Percentiles rank a stretch among this genome's conserved stretches.
Evolutionary conservation across 2,888 invertebrate species (phyloP).

Genomic region (Heliconius erato): DNA sequence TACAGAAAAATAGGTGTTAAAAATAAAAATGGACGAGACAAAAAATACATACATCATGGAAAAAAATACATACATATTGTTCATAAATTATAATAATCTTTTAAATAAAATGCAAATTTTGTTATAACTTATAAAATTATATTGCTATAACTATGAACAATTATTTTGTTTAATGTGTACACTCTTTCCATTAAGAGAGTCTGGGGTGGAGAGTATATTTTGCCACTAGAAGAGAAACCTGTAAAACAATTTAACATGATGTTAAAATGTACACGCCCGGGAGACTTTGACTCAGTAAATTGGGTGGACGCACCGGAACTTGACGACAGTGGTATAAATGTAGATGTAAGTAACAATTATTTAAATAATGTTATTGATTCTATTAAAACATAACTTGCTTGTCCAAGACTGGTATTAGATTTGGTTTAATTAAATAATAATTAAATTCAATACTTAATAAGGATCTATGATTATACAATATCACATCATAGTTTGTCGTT

Average conservation of each 20-base stretch:
- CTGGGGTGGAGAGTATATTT: constrained; percentile 61
- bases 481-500: too few relatives aligned
- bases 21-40: too few relatives aligned
- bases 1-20: too few relatives aligned
- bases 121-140: not conserved
- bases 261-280: constrained; percentile 53
- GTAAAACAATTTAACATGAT: constrained; percentile 41
- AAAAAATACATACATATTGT: too few relatives aligned
- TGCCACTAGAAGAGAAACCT: constrained; percentile 51
- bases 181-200: not conserved
- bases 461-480: too few relatives aligned
- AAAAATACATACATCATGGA: too few relatives aligned
- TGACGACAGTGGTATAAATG: constrained; percentile 54
- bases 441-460: too few relatives aligned
- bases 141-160: not conserved
- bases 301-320: constrained; percentile 60
- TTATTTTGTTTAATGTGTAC: not conserved
- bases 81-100: too few relatives aligned
- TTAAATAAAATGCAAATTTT: not conserved
- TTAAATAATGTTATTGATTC: too few relatives aligned
- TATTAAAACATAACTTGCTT: too few relatives aligned
- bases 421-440: too few relatives aligned
- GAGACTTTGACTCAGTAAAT: constrained; percentile 60
- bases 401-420: too few relatives aligned
- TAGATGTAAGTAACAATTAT: constrained; percentile 58